phyloP scores from a whole-genome alignment of 1,140 invertebrate genomes.

The Cyrtorhinus lividipennis region DNA sequence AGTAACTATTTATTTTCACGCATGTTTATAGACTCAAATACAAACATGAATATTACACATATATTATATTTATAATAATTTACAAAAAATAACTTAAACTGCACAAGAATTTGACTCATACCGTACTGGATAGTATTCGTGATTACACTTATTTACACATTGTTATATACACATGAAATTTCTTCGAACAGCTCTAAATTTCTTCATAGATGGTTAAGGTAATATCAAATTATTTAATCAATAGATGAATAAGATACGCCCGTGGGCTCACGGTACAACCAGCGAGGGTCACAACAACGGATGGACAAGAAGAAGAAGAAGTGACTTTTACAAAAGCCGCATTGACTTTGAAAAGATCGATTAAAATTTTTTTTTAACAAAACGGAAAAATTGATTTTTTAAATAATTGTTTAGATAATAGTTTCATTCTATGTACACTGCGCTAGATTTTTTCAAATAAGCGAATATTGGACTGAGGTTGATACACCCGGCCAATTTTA shows the following conservation, averaged over 20 bases:
- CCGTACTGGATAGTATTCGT: conserved; percentile 7
- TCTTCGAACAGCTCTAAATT: not conserved
- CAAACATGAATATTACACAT: conserved; percentile 21
- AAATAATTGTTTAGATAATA: not conserved
- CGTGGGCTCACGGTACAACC: not conserved
- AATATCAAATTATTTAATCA: not conserved
- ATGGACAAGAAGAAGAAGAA: conserved; percentile 2
- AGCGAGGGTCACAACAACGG: not conserved
- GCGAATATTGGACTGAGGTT: not conserved
- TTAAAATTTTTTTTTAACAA: not conserved
- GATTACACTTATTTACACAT: conserved; percentile 12
- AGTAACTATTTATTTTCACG: conserved; percentile 21
- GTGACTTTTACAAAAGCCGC: not conserved
- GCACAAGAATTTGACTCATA: conserved; percentile 18
- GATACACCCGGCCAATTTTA: not conserved
- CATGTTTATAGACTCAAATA: conserved; percentile 18
- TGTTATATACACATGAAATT: conserved; percentile 13
- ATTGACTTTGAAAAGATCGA: not conserved
- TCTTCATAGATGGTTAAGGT: not conserved
- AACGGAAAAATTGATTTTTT: not conserved
- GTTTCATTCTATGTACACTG: not conserved
- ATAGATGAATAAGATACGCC: conserved; percentile 5
- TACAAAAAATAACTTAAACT: conserved; percentile 21
- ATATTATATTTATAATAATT: conserved; percentile 18
- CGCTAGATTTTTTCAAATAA: not conserved